A percentile compares a stretch with the other conserved stretches of the same genome.
phyloP scores from a whole-genome alignment of 2,888 invertebrate species.

The Corbicula japonica region DNA sequence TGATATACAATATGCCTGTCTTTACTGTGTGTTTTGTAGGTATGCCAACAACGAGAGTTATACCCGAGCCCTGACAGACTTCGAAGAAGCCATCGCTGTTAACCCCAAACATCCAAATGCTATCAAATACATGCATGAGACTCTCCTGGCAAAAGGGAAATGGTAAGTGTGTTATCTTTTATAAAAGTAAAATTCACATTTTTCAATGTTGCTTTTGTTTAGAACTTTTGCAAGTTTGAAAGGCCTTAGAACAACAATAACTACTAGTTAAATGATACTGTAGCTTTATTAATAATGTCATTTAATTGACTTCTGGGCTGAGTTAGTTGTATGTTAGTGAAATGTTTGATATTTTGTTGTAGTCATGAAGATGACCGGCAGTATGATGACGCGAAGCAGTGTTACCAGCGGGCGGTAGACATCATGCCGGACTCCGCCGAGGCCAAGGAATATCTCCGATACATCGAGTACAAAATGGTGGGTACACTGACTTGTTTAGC shows the following conservation, averaged over 20 bases:
- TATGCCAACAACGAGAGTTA: slow-evolving; percentile 97
- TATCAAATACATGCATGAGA: slow-evolving; percentile 97
- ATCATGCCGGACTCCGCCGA: slow-evolving; percentile 72
- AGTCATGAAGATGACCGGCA: slow-evolving; percentile 70
- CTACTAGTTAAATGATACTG: no score
- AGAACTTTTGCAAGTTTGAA: background rate
- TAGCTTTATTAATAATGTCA: background rate
- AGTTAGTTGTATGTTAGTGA: background rate
- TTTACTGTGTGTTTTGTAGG: slow-evolving; percentile 87
- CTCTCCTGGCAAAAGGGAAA: slow-evolving; percentile 94
- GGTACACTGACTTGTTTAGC: no score
- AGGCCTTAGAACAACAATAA: no score
- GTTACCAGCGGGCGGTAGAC: slow-evolving; percentile 70
- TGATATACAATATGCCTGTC: no score
- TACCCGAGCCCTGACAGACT: slow-evolving; percentile 97
- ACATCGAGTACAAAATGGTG: slow-evolving; percentile 68
- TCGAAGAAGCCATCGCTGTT: slow-evolving; percentile 95
- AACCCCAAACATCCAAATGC: slow-evolving; percentile 97
- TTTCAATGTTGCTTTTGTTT: background rate
- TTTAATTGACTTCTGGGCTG: background rate
- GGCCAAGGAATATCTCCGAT: slow-evolving; percentile 69
- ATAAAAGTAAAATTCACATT: background rate
- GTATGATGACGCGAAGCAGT: slow-evolving; percentile 68
- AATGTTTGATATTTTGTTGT: slow-evolving; percentile 2
- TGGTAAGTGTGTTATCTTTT: slow-evolving; percentile 81